Evolutionary conservation across 2,888 invertebrate species (phyloP), one percentile per base, ranked within the genome.

Genomic region (Ophioninae sp.): DNA sequence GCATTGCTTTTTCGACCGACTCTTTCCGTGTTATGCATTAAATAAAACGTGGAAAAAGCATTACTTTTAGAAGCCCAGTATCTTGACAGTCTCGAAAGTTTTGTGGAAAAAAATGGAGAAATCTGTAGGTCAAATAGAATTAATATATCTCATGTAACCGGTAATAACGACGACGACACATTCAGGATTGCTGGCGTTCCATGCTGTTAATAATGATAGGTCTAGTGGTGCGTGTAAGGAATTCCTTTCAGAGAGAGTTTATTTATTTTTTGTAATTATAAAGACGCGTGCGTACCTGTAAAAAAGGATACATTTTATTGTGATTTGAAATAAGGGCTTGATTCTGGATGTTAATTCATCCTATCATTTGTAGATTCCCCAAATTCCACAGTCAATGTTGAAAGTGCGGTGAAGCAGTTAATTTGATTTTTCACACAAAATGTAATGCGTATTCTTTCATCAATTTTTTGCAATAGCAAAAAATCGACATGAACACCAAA

Each of bases 241-340:
- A 39, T 67, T 30, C 41, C 51, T 20, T 30, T 64, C 71, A 61
- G 63, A 80, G 73, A 67, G 75, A 73, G 37, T 80, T 83, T 83
- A 83, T 83, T 83, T 83, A 83, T 83, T 83, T 77, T 76, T 30
- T 61, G 2, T 51, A 73, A 82, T 75, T 64, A 69, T 83, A 83
- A 76, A 68, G 63, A 68, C 56, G 67, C 68, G 44, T 83, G 73
- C 77, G 83, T 83, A 83, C 83, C 79, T 83, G 82, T 71, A 68
- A 83, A 63, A 22, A 59, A 80, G 68, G n/a, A 83, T 79, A 65
- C 61, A 44, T 67, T 64, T 75, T 20, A 73, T 10, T 64, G 63
- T 63, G 39, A 76, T 72, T 68, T 71, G 59, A 58, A 61, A 63
- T 75, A 61, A 56, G 39, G 65, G 23, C 65, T 39, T 23, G 64